These are phyloP conservation scores for Lasiommata megera DNA, from an alignment of 2,888 invertebrate genomes.

Conservation along the genomic window DNA sequence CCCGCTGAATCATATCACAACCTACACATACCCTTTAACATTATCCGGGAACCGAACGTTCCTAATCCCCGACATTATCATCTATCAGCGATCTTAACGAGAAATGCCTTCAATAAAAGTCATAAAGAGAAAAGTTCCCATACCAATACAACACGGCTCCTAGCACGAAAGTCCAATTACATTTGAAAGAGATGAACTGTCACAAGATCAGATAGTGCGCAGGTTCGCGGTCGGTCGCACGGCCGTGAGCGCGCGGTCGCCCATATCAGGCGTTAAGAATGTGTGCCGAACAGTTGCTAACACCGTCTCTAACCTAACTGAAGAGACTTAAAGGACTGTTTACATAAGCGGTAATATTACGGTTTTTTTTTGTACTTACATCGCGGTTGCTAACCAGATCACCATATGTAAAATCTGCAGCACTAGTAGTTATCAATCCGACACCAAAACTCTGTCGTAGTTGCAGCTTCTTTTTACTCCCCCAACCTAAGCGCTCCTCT, in stretches of 20 bases:
- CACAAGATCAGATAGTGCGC: slow-evolving; percentile 39
- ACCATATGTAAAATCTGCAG: too few relatives aligned
- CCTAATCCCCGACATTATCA: slow-evolving; percentile 1
- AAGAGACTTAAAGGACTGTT: slow-evolving; percentile 16
- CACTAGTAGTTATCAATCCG: too few relatives aligned
- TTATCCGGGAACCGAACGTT: slow-evolving; percentile 4
- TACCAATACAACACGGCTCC: slow-evolving; percentile 15
- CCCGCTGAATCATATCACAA: background rate
- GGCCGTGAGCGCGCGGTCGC: slow-evolving; percentile 61
- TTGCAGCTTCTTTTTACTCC: too few relatives aligned
- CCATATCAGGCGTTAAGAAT: slow-evolving; percentile 71
- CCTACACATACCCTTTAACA: background rate
- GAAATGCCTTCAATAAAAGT: slow-evolving; percentile 8
- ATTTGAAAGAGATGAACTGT: slow-evolving; percentile 31
- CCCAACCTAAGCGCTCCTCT: too few relatives aligned
- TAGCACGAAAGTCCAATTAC: slow-evolving; percentile 31
- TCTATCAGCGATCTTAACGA: slow-evolving; percentile 5
- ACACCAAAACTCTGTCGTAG: too few relatives aligned
- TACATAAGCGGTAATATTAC: slow-evolving; percentile 4
- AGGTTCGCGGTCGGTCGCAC: slow-evolving; percentile 59
- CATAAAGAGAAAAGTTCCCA: slow-evolving; percentile 18
- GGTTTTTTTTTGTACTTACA: too few relatives aligned
- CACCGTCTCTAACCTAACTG: slow-evolving; percentile 39
- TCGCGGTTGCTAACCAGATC: too few relatives aligned
- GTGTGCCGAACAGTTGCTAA: slow-evolving; percentile 72